Base-by-base conservation (phyloP, 2,797 vertebrate species). In the Sphaeramia orbicularis region DNA sequence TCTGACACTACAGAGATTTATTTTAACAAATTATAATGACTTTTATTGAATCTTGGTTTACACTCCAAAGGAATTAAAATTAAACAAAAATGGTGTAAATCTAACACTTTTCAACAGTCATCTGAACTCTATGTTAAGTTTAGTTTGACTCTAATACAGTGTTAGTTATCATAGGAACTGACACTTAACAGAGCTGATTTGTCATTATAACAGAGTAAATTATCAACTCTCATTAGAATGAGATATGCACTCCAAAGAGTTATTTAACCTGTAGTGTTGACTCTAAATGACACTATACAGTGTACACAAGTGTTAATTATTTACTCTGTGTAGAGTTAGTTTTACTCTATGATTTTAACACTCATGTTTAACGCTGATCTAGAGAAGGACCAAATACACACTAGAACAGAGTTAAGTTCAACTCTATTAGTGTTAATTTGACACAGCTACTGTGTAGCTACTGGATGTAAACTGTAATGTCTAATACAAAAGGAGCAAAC, bases 201-300 rank as follows among this genome's bases (percentile, higher is more conserved):
- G 59, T 60, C 30, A 60, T 21, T 49, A 15, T 8, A 55, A 32
- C 4, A 59, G n/a, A 55, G 60, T 70, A 43, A 49, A 70, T 63
- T 10, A 63, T n/a, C n/a, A n/a, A n/a, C n/a, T n/a, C n/a, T n/a
- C n/a, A n/a, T 57, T 16, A 55, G 61, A 57, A 7, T 30, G 7
- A 30, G 7, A 30, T 30, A n/a, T 30, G 41, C 54, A 53, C 67
- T 76, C 15, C 50, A 6, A 36, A 69, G 70, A 48, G 64, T 63
- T 73, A 58, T 54, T 65, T 47, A 53, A 67, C 50, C 19, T 67
- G n/a, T 54, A 55, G 48, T 71, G 61, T 55, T 30, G 71, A 30
- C 2, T 60, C 61, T 38, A 6, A 58, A n/a, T 55, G 60, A 42
- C 42, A 57, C 38, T 24, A 43, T 10, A 6, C 15, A 47, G 43